A percentile compares a stretch with the other conserved stretches of the same genome.
phyloP scores from a whole-genome alignment of 2,113 vertebrate genomes.

The Raja brachyura region DNA sequence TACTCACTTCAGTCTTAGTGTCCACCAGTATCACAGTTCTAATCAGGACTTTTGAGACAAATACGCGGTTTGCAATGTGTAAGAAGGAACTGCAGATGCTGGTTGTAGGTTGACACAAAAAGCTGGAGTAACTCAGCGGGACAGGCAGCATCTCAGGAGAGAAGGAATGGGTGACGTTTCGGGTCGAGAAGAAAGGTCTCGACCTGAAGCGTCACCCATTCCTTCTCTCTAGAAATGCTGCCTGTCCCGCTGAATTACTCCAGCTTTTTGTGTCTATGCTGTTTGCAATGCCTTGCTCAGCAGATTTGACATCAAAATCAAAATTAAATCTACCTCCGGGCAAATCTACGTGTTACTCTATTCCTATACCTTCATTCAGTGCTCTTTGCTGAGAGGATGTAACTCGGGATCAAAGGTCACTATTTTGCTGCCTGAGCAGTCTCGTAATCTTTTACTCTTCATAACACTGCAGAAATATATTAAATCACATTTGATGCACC shows the following conservation, averaged over 20 bases:
- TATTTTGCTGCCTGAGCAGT: constrained; percentile 62
- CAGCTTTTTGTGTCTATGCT: not conserved
- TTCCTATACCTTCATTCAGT: constrained; percentile 63
- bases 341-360: constrained; percentile 72
- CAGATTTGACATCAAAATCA: constrained; percentile 72
- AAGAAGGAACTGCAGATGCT: too few species aligned
- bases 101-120: too few species aligned
- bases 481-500: constrained; percentile 95
- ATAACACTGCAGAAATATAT: constrained; percentile 73
- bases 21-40: not conserved
- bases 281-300: constrained; percentile 62
- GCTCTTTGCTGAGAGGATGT: constrained; percentile 78
- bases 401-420: constrained; percentile 73
- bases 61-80: constrained; percentile 42
- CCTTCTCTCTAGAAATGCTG: too few species aligned
- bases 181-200: too few species aligned
- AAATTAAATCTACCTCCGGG: constrained; percentile 71
- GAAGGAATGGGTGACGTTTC: too few species aligned
- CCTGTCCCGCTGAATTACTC: too few species aligned
- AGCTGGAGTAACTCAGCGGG: too few species aligned
- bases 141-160: too few species aligned
- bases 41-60: not conserved
- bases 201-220: too few species aligned
- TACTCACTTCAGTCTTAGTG: not conserved
- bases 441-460: constrained; percentile 75